Evolutionary conservation across 1,140 invertebrate genomes (phyloP).

Genomic region (Cydia strobilella): DNA sequence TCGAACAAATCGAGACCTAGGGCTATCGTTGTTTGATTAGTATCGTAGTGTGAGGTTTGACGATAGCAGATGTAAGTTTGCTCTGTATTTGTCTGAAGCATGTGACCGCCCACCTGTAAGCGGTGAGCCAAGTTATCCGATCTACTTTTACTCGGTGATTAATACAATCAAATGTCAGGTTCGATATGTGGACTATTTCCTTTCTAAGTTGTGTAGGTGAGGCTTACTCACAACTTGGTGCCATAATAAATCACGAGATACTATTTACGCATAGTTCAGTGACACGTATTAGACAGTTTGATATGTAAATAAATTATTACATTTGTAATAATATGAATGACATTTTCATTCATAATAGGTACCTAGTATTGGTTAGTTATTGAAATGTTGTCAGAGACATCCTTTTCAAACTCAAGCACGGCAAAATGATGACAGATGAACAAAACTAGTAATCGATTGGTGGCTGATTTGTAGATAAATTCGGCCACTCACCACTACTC

Average conservation of each 20-base stretch:
- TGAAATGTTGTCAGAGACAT: too few species aligned
- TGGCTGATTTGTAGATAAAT: too few species aligned
- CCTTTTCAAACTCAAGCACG: too few species aligned
- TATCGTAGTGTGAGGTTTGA: background rate
- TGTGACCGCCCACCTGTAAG: slow-evolving; percentile 17
- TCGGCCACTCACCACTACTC: too few species aligned
- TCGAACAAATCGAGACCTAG: background rate
- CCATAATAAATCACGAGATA: slow-evolving; percentile 15
- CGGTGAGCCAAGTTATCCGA: slow-evolving; percentile 15
- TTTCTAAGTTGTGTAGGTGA: slow-evolving; percentile 18
- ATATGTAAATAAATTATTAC: background rate
- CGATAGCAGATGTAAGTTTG: background rate
- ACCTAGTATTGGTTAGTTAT: too few species aligned
- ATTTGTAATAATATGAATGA: background rate
- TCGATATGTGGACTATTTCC: slow-evolving; percentile 20
- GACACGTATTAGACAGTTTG: background rate
- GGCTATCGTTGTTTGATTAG: background rate
- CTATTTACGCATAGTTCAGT: background rate
- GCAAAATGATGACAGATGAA: too few species aligned
- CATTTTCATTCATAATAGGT: background rate
- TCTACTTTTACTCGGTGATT: slow-evolving; percentile 29
- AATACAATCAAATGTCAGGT: slow-evolving; percentile 21
- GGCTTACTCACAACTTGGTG: slow-evolving; percentile 10
- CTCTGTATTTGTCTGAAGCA: background rate
- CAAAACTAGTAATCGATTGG: too few species aligned